Percentiles rank a stretch among this genome's conserved stretches.
Evolutionary conservation across 2,797 vertebrate species (phyloP).

Genomic region (Mormyrops attenuatus): DNA sequence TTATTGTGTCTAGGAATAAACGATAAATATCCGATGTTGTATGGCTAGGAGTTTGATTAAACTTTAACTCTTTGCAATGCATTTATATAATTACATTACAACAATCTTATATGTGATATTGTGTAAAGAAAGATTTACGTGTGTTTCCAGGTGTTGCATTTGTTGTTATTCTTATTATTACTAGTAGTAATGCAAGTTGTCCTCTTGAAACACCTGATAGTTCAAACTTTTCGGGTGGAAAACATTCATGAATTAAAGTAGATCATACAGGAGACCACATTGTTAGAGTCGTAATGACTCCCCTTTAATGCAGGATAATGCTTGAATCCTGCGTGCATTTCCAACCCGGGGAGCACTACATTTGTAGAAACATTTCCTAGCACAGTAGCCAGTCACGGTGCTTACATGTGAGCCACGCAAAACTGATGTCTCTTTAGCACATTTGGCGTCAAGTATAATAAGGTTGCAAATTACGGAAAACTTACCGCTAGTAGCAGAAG

Average conservation of each 20-base stretch:
- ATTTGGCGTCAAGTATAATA: neutral
- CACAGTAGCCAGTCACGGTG: neutral
- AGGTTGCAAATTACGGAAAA: conserved; percentile 23
- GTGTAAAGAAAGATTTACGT: neutral
- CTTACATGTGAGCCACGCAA: neutral
- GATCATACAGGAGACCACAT: neutral
- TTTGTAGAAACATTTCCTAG: neutral
- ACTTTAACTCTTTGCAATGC: neutral
- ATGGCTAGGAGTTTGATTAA: neutral
- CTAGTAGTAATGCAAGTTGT: neutral
- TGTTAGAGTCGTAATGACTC: neutral
- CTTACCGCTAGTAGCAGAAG: conserved; percentile 59
- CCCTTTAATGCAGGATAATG: neutral
- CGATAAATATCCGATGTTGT: neutral
- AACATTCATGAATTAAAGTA: neutral
- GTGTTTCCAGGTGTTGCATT: neutral
- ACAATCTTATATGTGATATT: neutral
- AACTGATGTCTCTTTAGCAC: neutral
- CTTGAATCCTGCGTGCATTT: neutral
- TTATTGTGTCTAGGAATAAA: neutral
- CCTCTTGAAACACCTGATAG: neutral
- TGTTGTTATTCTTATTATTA: neutral
- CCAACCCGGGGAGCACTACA: neutral
- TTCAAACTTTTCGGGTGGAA: neutral
- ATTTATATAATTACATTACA: neutral